Conservation (phyloP, 1,140 invertebrate species). For the Dendrolimus kikuchii region DNA sequence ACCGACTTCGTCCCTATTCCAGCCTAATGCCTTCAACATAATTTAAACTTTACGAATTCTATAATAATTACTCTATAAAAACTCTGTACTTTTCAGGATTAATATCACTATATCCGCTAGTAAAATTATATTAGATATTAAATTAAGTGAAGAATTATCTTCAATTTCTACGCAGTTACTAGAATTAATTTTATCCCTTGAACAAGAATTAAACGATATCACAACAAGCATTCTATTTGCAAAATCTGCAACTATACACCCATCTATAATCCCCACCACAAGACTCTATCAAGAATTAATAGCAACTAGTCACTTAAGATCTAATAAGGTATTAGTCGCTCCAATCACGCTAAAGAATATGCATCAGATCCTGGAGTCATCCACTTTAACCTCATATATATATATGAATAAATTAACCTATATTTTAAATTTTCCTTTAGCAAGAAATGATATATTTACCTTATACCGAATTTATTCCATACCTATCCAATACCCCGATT, state of each 20-base stretch:
- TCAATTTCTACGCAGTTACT: too few relatives aligned
- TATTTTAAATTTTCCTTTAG: constrained; percentile 24
- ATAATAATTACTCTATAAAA: background rate
- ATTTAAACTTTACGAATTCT: background rate
- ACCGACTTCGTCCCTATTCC: constrained; percentile 5
- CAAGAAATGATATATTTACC: constrained; percentile 15
- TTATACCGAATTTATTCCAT: constrained; percentile 24
- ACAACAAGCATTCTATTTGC: too few relatives aligned
- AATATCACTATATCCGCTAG: too few relatives aligned
- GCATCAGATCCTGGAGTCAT: constrained; percentile 22
- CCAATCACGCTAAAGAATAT: constrained; percentile 16
- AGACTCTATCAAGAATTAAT: too few relatives aligned
- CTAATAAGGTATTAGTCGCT: too few relatives aligned
- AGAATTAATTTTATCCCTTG: too few relatives aligned
- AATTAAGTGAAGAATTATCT: too few relatives aligned
- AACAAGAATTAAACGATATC: too few relatives aligned
- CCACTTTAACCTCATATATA: constrained; percentile 22
- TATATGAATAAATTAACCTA: constrained; percentile 22
- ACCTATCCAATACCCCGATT: constrained; percentile 24
- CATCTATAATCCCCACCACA: too few relatives aligned
- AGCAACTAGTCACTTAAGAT: too few relatives aligned
- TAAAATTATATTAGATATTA: too few relatives aligned
- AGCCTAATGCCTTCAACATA: background rate
- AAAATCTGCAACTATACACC: too few relatives aligned
- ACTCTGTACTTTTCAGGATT: background rate